Conservation (phyloP, 2,113 vertebrate genomes). For the Odocoileus hemionus region DNA sequence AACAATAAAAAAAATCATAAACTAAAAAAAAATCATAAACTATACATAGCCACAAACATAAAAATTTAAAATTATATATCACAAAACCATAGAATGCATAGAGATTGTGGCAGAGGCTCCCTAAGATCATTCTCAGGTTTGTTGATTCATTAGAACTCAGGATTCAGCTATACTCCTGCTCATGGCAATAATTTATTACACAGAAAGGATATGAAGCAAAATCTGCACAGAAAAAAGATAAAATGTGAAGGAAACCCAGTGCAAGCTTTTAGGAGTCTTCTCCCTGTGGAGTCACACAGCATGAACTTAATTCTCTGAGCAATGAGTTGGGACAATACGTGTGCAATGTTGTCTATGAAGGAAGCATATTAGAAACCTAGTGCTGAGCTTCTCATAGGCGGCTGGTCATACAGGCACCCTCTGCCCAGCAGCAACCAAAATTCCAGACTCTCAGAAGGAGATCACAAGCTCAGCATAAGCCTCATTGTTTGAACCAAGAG, state of each 20-base stretch:
- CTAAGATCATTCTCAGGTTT: neutral
- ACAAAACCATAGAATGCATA: neutral
- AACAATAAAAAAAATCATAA: neutral
- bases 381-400: neutral
- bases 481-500: neutral
- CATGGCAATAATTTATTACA: neutral
- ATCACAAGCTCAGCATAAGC: neutral
- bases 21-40: neutral
- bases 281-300: neutral
- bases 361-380: neutral
- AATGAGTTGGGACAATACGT: neutral
- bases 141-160: neutral
- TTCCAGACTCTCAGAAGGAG: neutral
- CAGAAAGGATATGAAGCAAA: neutral
- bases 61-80: neutral
- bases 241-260: neutral
- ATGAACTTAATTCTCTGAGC: neutral
- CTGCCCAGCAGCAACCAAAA: neutral
- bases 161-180: neutral
- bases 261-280: neutral
- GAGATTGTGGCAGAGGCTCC: too few species aligned
- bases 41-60: neutral
- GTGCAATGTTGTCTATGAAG: too few species aligned
- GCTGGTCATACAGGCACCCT: neutral
- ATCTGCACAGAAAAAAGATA: neutral